These are phyloP conservation scores for Loripinus fragilis DNA, from an alignment of 2,888 invertebrate genomes.

Conservation along the genomic window DNA sequence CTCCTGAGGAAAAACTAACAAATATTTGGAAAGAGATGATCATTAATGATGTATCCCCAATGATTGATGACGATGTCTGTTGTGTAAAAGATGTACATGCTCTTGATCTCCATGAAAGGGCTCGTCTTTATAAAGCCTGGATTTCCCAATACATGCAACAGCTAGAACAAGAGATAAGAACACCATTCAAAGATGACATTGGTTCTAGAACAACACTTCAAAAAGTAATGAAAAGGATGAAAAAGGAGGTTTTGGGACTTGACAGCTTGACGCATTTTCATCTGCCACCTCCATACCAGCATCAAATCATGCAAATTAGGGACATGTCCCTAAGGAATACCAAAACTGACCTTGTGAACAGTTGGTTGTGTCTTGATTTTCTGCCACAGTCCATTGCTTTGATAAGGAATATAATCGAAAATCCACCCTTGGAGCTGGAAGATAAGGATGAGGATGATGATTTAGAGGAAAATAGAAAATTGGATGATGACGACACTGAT, in stretches of 20 bases:
- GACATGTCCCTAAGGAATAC: too few species aligned
- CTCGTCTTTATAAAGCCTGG: constrained; percentile 52
- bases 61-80: constrained; percentile 21
- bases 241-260: neutral
- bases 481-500: constrained; percentile 50
- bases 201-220: neutral
- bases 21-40: constrained; percentile 39
- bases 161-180: neutral
- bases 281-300: neutral
- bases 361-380: neutral
- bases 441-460: constrained; percentile 30
- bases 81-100: constrained; percentile 26
- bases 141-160: constrained; percentile 30
- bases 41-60: constrained; percentile 24
- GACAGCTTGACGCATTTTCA: neutral
- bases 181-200: neutral
- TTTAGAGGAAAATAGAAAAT: constrained; percentile 49
- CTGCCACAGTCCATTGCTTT: neutral
- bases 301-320: too few species aligned
- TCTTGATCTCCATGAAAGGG: constrained; percentile 33
- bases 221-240: neutral
- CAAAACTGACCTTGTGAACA: too few species aligned
- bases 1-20: constrained; percentile 2
- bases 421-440: neutral
- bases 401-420: constrained; percentile 1